phyloP scores from a whole-genome alignment of 1,140 invertebrate genomes.

The Heliconius himera region DNA sequence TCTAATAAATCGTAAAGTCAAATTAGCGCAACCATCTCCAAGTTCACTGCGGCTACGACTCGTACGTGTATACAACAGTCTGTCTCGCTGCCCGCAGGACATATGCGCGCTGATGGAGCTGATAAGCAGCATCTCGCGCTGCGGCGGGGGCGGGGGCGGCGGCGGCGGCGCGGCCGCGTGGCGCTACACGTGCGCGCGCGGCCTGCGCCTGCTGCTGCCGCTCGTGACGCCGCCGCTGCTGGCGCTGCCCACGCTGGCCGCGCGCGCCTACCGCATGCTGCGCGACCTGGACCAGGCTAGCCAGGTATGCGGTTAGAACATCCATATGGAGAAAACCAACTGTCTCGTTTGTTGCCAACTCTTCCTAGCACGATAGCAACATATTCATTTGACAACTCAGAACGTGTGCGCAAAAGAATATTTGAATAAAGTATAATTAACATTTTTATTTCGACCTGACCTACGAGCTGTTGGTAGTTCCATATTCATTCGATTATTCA shows the following conservation, averaged over 20 bases:
- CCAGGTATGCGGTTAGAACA: conserved; percentile 48
- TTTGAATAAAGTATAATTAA: no score
- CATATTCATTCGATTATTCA: no score
- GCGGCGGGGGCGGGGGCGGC: conserved; percentile 56
- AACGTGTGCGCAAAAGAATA: no score
- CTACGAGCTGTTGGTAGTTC: fast-evolving
- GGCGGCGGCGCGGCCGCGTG: conserved; percentile 56
- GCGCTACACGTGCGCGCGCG: conserved; percentile 58
- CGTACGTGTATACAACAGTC: no score
- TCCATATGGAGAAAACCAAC: no score
- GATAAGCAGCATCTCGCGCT: conserved; percentile 61
- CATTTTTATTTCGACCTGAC: no score
- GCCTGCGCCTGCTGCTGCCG: conserved; percentile 64
- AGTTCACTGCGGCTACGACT: no score
- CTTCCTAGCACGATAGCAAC: no score
- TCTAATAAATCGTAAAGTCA: no score
- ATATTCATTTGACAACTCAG: no score
- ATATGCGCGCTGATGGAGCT: conserved; percentile 69
- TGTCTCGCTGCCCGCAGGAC: background rate
- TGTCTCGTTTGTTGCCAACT: fast-evolving
- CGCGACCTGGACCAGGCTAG: conserved; percentile 59
- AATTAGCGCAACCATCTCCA: no score
- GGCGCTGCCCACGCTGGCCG: conserved; percentile 63
- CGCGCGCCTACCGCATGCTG: conserved; percentile 65
- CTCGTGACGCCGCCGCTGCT: conserved; percentile 66